phyloP scores from a whole-genome alignment of 2,888 invertebrate genomes.

The Galerucella nymphaeae region DNA sequence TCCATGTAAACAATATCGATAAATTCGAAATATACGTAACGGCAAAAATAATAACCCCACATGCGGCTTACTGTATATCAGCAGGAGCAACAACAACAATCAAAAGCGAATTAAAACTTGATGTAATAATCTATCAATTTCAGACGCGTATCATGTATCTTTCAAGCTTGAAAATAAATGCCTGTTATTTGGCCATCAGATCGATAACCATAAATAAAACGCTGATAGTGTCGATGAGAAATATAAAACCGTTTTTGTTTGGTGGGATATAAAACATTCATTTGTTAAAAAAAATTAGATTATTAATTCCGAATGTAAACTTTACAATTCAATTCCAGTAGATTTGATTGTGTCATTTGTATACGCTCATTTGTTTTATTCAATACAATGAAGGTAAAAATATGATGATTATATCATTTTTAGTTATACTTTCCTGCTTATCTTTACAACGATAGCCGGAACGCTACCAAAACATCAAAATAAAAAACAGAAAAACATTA shows the following conservation, averaged over 20 bases:
- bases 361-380: neutral
- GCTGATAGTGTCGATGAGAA: slow-evolving; percentile 13
- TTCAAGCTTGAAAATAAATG: slow-evolving; percentile 13
- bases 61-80: neutral
- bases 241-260: slow-evolving; percentile 9
- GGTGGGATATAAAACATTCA: slow-evolving; percentile 6
- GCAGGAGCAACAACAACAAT: slow-evolving; percentile 5
- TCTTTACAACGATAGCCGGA: no score
- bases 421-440: no score
- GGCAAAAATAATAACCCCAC: neutral
- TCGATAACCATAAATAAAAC: slow-evolving; percentile 20
- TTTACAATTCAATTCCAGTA: neutral
- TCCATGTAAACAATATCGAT: neutral
- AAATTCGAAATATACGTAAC: neutral
- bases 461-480: no score
- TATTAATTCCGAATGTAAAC: neutral
- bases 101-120: slow-evolving; percentile 7
- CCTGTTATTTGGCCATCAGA: slow-evolving; percentile 5
- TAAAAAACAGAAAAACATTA: no score
- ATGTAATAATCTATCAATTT: slow-evolving; percentile 10
- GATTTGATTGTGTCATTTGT: neutral
- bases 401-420: no score
- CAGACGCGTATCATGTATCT: neutral
- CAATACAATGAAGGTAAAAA: no score
- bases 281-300: slow-evolving; percentile 8